These are phyloP conservation scores for Emydoidea blandingii DNA, from an alignment of 2,797 vertebrate genomes.

Conservation along the genomic window DNA sequence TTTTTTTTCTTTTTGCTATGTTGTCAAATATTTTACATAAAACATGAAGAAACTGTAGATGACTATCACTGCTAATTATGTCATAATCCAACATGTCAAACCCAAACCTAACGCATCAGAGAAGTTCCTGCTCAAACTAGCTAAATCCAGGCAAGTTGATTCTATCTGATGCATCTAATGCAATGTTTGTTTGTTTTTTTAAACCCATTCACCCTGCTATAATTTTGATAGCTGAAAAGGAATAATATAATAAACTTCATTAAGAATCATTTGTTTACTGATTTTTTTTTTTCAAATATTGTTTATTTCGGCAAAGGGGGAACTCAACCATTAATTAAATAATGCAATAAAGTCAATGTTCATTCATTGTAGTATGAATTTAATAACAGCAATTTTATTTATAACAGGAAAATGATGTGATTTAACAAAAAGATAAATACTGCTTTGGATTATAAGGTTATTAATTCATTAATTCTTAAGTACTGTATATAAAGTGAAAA, in stretches of 20 bases:
- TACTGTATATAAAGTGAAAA: constrained; percentile 60
- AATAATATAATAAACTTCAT: constrained; percentile 48
- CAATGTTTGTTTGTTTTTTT: constrained; percentile 35
- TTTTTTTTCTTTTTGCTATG: not conserved
- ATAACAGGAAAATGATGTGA: constrained; percentile 61
- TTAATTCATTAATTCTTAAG: constrained; percentile 71
- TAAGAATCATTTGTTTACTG: constrained; percentile 70
- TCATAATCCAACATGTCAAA: constrained; percentile 4
- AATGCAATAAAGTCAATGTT: constrained; percentile 41
- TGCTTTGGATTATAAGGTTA: constrained; percentile 63
- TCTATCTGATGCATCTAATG: constrained; percentile 48
- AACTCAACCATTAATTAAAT: constrained; percentile 72
- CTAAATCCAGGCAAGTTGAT: not conserved
- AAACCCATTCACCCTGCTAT: constrained; percentile 61
- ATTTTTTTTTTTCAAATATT: constrained; percentile 62
- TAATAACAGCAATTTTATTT: constrained; percentile 64
- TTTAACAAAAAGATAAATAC: constrained; percentile 70
- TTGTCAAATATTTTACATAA: not conserved
- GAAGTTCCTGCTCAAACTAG: not conserved
- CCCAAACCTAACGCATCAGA: not conserved
- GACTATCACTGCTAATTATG: constrained; percentile 25
- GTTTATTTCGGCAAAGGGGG: constrained; percentile 64
- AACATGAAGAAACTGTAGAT: not conserved
- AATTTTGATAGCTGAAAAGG: constrained; percentile 52
- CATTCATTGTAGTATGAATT: constrained; percentile 11